These are phyloP conservation scores for Euglossa dilemma DNA, from an alignment of 1,140 invertebrate genomes.

Conservation along the genomic window DNA sequence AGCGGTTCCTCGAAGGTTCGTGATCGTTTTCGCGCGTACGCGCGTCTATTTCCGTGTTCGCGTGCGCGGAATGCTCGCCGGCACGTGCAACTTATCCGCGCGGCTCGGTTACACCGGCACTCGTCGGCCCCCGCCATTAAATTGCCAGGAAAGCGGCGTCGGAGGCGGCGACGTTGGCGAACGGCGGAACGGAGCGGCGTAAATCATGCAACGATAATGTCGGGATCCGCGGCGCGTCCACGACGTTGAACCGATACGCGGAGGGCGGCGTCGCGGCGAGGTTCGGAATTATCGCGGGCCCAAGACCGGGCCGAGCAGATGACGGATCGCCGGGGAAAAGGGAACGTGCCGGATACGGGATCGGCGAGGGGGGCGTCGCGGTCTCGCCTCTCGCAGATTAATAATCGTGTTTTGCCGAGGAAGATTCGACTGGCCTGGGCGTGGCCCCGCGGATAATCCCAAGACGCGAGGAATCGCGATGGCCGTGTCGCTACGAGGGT, in stretches of 20 bases:
- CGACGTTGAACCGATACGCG: neutral
- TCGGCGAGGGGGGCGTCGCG: neutral
- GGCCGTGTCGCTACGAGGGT: neutral
- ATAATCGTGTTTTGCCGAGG: slow-evolving; percentile 45
- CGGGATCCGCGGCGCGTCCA: slow-evolving; percentile 75
- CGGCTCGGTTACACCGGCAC: neutral
- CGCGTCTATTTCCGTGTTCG: slow-evolving; percentile 14
- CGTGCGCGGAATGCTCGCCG: neutral
- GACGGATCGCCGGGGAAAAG: slow-evolving; percentile 55
- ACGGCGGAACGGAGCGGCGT: slow-evolving; percentile 77
- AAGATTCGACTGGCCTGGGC: slow-evolving; percentile 15
- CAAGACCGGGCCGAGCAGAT: slow-evolving; percentile 33
- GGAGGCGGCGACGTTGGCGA: slow-evolving; percentile 53
- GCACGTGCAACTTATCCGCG: neutral
- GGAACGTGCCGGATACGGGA: slow-evolving; percentile 26
- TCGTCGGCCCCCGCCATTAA: slow-evolving; percentile 69
- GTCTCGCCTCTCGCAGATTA: slow-evolving; percentile 29
- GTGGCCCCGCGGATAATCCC: neutral
- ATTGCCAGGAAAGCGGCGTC: slow-evolving; percentile 74
- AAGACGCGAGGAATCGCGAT: slow-evolving; percentile 29
- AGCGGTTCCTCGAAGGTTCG: neutral
- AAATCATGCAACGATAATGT: slow-evolving; percentile 80
- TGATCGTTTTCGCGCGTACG: slow-evolving; percentile 6
- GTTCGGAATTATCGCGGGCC: slow-evolving; percentile 30
- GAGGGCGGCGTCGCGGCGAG: slow-evolving; percentile 1